Conservation (phyloP, 2,888 invertebrate genomes). For the Tetheella fluctuosa region DNA sequence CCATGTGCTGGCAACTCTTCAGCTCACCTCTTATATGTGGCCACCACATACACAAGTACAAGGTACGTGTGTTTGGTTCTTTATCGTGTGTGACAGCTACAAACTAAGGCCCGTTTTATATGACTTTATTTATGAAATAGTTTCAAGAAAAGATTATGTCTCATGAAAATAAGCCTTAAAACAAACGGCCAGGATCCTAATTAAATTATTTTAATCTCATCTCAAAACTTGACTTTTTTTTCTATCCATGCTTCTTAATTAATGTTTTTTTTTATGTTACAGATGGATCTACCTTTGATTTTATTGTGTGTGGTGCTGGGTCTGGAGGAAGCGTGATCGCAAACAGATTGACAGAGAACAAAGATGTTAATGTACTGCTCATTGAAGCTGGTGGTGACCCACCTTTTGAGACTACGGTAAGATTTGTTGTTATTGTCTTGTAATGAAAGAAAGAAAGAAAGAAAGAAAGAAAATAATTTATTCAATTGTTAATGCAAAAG, state of each 20-base stretch:
- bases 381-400: conserved; percentile 90
- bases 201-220: too few relatives aligned
- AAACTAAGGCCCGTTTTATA: too few relatives aligned
- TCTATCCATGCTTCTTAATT: too few relatives aligned
- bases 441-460: too few relatives aligned
- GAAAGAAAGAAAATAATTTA: too few relatives aligned
- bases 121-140: too few relatives aligned
- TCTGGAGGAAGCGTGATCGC: conserved; percentile 63
- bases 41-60: conserved; percentile 28
- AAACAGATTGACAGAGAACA: conserved; percentile 38
- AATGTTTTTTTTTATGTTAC: background rate
- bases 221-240: too few relatives aligned
- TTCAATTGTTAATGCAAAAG: too few relatives aligned
- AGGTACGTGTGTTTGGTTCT: conserved; percentile 18
- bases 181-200: too few relatives aligned
- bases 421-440: conserved; percentile 9
- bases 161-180: too few relatives aligned
- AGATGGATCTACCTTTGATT: conserved; percentile 74
- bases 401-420: conserved; percentile 33
- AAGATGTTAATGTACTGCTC: conserved; percentile 69
- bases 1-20: conserved; percentile 25
- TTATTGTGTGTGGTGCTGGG: conserved; percentile 88
- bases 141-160: too few relatives aligned
- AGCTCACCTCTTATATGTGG: conserved; percentile 28
- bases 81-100: too few relatives aligned